Evolutionary conservation across 2,113 vertebrate genomes (phyloP).

Genomic region (Boulengeromyrus knoepffleri): DNA sequence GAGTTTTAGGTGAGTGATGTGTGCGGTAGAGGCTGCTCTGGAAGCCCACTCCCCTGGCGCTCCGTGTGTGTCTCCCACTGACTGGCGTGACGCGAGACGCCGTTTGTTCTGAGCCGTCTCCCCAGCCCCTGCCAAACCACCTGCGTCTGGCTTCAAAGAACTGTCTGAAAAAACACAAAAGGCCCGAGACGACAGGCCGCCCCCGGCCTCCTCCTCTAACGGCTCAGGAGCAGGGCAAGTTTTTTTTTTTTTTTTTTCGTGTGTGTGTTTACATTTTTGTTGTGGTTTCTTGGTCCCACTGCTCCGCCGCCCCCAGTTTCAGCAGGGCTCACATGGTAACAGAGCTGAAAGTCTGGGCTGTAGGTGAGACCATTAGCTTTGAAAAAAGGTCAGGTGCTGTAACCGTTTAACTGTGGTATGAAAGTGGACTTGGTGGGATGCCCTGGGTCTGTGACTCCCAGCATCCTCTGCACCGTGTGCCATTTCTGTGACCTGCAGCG

Average conservation of each 20-base stretch:
- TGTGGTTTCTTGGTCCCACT: conserved; percentile 4
- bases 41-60: neutral
- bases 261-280: conserved; percentile 23
- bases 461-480: neutral
- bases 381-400: conserved; percentile 5
- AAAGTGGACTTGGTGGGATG: conserved; percentile 2
- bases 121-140: conserved; percentile 17
- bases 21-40: neutral
- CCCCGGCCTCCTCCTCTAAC: conserved; percentile 6
- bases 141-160: conserved; percentile 16
- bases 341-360: neutral
- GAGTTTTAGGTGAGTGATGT: neutral
- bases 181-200: neutral
- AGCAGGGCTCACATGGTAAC: conserved; percentile 8
- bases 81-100: conserved; percentile 19
- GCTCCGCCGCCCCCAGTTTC: neutral
- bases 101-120: conserved; percentile 16
- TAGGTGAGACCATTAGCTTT: conserved; percentile 7
- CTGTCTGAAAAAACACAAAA: conserved; percentile 9
- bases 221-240: conserved; percentile 6
- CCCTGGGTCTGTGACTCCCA: neutral
- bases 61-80: conserved; percentile 18
- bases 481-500: neutral
- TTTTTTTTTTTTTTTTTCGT: neutral
- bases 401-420: conserved; percentile 1